Conservation (phyloP, 1,140 invertebrate genomes). For the Papilio polytes region DNA sequence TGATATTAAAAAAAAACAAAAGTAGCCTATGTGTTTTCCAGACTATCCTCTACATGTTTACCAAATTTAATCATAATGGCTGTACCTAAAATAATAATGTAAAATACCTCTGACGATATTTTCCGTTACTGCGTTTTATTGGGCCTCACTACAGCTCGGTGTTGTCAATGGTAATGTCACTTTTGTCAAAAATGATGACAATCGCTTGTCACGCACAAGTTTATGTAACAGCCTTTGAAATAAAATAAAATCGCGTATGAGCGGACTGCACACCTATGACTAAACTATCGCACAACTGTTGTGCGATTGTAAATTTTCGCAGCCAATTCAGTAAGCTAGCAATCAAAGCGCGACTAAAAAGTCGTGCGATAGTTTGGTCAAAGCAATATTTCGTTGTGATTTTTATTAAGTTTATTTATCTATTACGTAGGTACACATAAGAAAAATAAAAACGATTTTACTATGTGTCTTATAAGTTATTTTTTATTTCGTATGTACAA, state of each 20-base stretch:
- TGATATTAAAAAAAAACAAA: no score
- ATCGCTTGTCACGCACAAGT: background rate
- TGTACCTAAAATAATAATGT: no score
- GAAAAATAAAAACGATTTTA: conserved; percentile 2
- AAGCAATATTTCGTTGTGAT: background rate
- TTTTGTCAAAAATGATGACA: background rate
- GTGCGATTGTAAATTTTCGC: no score
- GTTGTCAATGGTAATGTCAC: background rate
- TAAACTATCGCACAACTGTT: no score
- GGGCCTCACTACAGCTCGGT: background rate
- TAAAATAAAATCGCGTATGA: background rate
- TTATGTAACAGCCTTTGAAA: background rate
- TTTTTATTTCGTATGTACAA: background rate
- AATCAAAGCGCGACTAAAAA: no score
- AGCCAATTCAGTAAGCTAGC: no score
- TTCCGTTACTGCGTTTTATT: background rate
- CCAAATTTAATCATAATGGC: no score
- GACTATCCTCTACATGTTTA: no score
- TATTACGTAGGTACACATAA: background rate
- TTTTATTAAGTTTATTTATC: background rate
- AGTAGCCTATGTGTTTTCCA: no score
- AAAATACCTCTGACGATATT: background rate
- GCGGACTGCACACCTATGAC: no score
- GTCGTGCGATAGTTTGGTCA: no score
- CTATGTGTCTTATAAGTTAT: background rate